Base-by-base conservation (phyloP, 2,888 invertebrate species). In the Nephrotoma appendiculata region DNA sequence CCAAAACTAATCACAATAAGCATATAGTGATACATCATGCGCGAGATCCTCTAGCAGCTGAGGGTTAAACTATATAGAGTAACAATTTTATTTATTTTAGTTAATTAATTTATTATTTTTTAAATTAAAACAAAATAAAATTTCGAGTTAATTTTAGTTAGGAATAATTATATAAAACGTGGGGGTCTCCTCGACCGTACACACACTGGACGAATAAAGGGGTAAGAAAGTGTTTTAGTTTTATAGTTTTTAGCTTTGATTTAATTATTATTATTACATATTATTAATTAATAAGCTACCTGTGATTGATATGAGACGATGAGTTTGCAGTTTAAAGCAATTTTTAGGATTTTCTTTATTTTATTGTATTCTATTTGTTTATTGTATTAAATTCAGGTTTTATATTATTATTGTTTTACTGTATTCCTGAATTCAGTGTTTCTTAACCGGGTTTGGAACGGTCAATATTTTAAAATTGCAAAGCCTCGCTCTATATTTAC, bases 1-100 rank as follows among this genome's bases (percentile, higher is more conserved):
- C 97, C 87, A 97, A 97, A 92, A 96, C 96, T 84, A 97, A 97
- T 92, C 97, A 97, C 90, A 97, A 97, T 90, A 97, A 97, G 91
- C 97, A 97, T 91, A 94, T 97, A 87, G 95, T 96, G 92, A 97
- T 97, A 89, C 97, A 97, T 91, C 97, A 97, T 92, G 96, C 97
- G 86, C 92, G 97, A 86, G 97, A 97, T 91, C 96, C 96, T 52
- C 95, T 97, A 88, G 96, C 96, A 88, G 96, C 96, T 7, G 97
- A 97, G 93, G 92, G 86, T 41, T 86, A 86, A 71, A 31, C 71
- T 71, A 71, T 71, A 31, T 71, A 71, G 71, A 31, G 6, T 71
- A 11, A 57, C 31, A 71, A 71, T 71, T 71, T 71, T 31, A 71
- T 71, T 71, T 71, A 71, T 71, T 71, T 71, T 71, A 71, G 71